Evolutionary conservation across 2,797 vertebrate genomes (phyloP).

Genomic region (Fistularia tabacaria): DNA sequence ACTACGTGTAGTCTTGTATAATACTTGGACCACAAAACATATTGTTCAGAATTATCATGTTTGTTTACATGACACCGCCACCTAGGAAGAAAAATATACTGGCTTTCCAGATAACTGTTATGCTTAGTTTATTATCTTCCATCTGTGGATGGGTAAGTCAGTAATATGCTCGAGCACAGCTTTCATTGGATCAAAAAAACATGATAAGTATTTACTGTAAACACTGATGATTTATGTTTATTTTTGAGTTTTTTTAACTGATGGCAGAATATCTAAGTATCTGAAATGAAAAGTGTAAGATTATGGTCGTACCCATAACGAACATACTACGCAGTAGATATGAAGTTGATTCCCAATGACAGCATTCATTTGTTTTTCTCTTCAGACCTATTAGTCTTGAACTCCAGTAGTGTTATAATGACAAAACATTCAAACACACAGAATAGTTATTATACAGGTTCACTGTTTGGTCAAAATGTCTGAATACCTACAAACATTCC

Average conservation of each 20-base stretch:
- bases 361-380: constrained; percentile 9
- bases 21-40: constrained; percentile 20
- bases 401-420: constrained; percentile 2
- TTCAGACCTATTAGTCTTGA: constrained; percentile 4
- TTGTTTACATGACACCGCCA: constrained; percentile 19
- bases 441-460: constrained; percentile 2
- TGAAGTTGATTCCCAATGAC: constrained; percentile 9
- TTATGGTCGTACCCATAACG: constrained; percentile 11
- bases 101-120: neutral
- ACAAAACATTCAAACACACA: constrained; percentile 27
- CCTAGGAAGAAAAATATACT: constrained; percentile 22
- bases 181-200: constrained; percentile 29
- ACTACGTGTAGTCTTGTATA: constrained; percentile 3
- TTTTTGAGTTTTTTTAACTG: constrained; percentile 20
- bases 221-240: constrained; percentile 8
- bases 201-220: constrained; percentile 21
- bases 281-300: too few relatives aligned
- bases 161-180: constrained; percentile 28
- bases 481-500: neutral
- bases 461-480: neutral
- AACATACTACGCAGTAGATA: constrained; percentile 23
- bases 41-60: neutral
- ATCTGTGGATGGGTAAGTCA: constrained; percentile 26
- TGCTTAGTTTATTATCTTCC: constrained; percentile 7
- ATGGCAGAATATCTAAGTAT: neutral